phyloP scores from a whole-genome alignment of 2,797 vertebrate genomes.

The Pristis pectinata region DNA sequence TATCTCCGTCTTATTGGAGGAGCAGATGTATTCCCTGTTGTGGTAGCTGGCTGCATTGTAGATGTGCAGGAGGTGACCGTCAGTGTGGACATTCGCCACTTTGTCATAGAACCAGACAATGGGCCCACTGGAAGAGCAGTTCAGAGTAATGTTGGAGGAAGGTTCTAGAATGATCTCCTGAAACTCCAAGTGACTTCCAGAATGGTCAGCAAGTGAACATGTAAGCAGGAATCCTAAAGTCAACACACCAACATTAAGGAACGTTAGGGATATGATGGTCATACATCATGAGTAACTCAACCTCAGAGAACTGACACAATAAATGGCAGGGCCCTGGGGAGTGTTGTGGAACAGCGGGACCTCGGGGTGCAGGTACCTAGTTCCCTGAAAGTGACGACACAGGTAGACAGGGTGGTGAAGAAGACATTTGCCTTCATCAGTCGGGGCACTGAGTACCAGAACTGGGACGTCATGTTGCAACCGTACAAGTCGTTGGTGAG shows the following conservation, averaged over 20 bases:
- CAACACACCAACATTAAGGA: background rate
- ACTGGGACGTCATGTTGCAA: too few species aligned
- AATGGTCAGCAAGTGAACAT: background rate
- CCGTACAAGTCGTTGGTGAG: too few species aligned
- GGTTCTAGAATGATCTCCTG: constrained; percentile 60
- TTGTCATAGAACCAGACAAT: constrained; percentile 66
- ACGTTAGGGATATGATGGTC: too few species aligned
- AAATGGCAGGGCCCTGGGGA: too few species aligned
- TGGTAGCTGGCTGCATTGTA: constrained; percentile 65
- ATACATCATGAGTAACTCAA: too few species aligned
- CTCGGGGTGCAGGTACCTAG: too few species aligned
- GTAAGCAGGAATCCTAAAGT: background rate
- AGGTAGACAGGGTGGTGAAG: too few species aligned
- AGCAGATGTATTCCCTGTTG: constrained; percentile 76
- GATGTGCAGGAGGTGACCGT: constrained; percentile 56
- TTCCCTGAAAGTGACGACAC: too few species aligned
- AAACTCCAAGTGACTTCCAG: background rate
- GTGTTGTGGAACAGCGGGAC: too few species aligned
- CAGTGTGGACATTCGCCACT: constrained; percentile 47
- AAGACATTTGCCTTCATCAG: too few species aligned
- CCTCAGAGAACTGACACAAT: too few species aligned
- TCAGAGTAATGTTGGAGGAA: constrained; percentile 63
- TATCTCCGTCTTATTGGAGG: constrained; percentile 49
- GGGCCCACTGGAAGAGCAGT: constrained; percentile 58
- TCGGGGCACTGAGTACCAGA: too few species aligned